Evolutionary conservation across 2,888 invertebrate species (phyloP).

Genomic region (Pachycephus smyrnensis): DNA sequence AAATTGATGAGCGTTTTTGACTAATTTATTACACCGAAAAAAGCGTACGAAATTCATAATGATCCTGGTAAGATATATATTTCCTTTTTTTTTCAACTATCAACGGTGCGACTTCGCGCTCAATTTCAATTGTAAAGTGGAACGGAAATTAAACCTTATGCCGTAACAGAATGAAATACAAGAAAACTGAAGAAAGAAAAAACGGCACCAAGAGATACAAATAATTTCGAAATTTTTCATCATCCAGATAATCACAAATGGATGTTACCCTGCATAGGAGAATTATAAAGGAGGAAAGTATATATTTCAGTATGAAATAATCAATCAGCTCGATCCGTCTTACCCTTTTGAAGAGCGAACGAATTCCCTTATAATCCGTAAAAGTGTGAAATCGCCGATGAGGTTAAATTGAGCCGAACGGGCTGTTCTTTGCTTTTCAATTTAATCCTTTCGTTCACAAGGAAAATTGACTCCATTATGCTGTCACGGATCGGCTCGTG

Average conservation of each 20-base stretch:
- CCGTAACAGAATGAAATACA: not conserved
- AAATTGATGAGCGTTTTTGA: slow-evolving; percentile 65
- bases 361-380: not conserved
- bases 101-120: not conserved
- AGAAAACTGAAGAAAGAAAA: not conserved
- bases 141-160: not conserved
- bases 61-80: slow-evolving; percentile 30
- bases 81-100: not conserved
- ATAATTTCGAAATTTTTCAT: not conserved
- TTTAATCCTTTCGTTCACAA: slow-evolving; percentile 6
- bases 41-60: slow-evolving; percentile 60
- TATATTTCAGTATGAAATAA: not conserved
- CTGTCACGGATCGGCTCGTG: not conserved
- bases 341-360: not conserved
- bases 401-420: slow-evolving; percentile 19
- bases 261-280: not conserved
- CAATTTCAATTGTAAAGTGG: not conserved
- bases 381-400: slow-evolving; percentile 22
- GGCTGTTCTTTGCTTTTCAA: slow-evolving; percentile 5
- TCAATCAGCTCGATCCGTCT: not conserved
- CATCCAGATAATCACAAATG: not conserved
- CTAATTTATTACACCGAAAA: slow-evolving; percentile 63
- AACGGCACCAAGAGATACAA: not conserved
- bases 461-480: slow-evolving; percentile 2
- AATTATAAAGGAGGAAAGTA: not conserved